Evolutionary conservation across 64 coral and sea anemone species (phyloP).

Genomic region (Actinia equina): DNA sequence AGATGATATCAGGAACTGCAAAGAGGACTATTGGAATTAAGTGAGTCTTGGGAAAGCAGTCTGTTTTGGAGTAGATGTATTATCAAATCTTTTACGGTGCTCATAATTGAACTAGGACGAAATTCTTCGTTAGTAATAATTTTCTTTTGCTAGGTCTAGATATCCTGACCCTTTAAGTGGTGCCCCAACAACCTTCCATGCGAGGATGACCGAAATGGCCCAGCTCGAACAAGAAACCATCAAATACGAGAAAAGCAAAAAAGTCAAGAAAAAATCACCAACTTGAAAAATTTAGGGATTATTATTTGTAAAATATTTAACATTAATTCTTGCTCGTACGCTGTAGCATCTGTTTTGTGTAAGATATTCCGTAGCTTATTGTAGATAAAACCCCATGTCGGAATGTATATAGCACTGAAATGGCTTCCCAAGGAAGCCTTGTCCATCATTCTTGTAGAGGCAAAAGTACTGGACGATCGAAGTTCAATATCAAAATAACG

Average conservation of each 20-base stretch:
- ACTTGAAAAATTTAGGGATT: slow-evolving; percentile 5
- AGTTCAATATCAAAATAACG: not conserved
- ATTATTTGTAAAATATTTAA: not conserved
- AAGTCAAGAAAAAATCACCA: slow-evolving; percentile 68
- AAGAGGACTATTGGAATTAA: too few species aligned
- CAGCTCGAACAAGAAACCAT: slow-evolving; percentile 87
- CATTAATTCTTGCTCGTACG: not conserved
- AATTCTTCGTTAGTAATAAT: not conserved
- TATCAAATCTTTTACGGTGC: too few species aligned
- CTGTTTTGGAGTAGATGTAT: too few species aligned
- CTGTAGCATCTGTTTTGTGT: not conserved
- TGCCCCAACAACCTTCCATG: slow-evolving; percentile 66
- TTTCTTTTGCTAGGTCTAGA: slow-evolving; percentile 46
- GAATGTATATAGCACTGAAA: not conserved
- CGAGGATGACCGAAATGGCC: slow-evolving; percentile 84
- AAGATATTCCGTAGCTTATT: not conserved
- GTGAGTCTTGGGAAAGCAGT: too few species aligned
- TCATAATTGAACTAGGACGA: too few species aligned
- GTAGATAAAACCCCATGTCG: not conserved
- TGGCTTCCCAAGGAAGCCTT: not conserved
- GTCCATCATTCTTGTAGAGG: not conserved
- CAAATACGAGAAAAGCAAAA: slow-evolving; percentile 85
- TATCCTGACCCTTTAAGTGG: slow-evolving; percentile 75
- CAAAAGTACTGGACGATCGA: not conserved
- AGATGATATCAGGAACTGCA: too few species aligned